Base-by-base conservation (phyloP, 2,888 invertebrate species). In the Hanleya hanleyi region DNA sequence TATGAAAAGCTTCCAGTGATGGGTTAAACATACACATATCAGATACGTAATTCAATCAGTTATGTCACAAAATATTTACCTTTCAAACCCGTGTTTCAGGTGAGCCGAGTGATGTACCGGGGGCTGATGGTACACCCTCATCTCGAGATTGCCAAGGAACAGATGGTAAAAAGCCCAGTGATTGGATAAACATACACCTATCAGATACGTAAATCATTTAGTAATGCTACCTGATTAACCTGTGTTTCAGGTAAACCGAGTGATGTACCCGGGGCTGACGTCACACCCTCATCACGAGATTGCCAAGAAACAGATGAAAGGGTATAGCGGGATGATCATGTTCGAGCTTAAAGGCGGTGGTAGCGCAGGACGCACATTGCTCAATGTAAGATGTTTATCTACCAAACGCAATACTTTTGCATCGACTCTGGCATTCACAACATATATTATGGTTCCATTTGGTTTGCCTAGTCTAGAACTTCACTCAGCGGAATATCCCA, bases 281-380 rank as follows among this genome's bases (percentile, higher is more conserved):
- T 84, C 86, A 4, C 86, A 89, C 67, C 87, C 88, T 1, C 82
- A 83, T 32, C 86, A 90, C 76, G 82, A 82, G 6, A 47, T 88
- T 15, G 88, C 88, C 9, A 93, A 94, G 83, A 94, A 92, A 85
- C 98, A 98, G 91, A 88, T 89, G 89, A 93, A 93, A 68, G 97
- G 97, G 0, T 96, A 96, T 91, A 96, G 97, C 76, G 98, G 98
- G 5, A 96, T 98, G 92, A 93, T 99, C 84, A 95, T 96, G 22
- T 96, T 98, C 87, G 96, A 95, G 84, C 92, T 98, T 33, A 94
- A 94, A 84, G 97, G 97, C 0, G 94, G 93, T 3, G 86, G 95
- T 49, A 92, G 93, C 71, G 94, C 96, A 82, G 94, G 96, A 0
- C 92, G 92, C 71, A 94, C 92, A 70, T 95, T 98, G 87, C 84